Evolutionary conservation across 2,888 invertebrate genomes (phyloP), one percentile per base, ranked within the genome.

Genomic region (Drosophila engyochracea): DNA sequence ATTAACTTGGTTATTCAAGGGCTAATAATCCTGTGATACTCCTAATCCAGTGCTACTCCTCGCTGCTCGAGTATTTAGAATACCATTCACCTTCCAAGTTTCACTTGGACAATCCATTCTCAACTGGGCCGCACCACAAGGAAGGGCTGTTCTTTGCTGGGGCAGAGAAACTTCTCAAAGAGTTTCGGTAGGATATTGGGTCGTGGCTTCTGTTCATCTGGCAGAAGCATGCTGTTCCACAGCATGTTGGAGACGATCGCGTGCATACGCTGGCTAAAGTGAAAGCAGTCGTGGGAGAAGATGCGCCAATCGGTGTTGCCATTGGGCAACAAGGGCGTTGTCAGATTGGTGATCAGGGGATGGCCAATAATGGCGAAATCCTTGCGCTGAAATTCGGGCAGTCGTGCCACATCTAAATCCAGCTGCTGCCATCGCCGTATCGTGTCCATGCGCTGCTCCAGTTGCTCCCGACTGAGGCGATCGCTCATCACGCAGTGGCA

Each of bases 271-370:
- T 96, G 95, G 83, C 95, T 95, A 16, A 95, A 93, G 85, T 96
- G 96, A 79, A 96, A 95, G 85, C 95, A 95, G 89, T 96, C 96
- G 31, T 91, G 91, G 0, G 95, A 94, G 62, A 95, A 90, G 82
- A 93, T 94, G 7, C 94, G 92, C 73, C 93, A 93, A 90, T 95
- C 95, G 0, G 92, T 89, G 1, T 82, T 76, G 4, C 94, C 95
- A 67, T 93, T 86, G 7, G 89, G 66, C 19, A 71, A 74, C 14
- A 28, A 71, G 4, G 95, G 94, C 22, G 94, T 76, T 0, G 75
- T 76, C 3, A 85, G 28, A 47, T 91, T 72, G 70, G 83, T 7
- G 91, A 87, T 68, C 92, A 86, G 51, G 3, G 95, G 94, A 85
- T 95, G 95, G 25, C 93, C 89, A 9, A 95, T 94, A 1, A 95